These are phyloP conservation scores for Hydractinia echinata DNA, from an alignment of 30 jellyfish, hydroid and myxozoan species.

Conservation along the genomic window DNA sequence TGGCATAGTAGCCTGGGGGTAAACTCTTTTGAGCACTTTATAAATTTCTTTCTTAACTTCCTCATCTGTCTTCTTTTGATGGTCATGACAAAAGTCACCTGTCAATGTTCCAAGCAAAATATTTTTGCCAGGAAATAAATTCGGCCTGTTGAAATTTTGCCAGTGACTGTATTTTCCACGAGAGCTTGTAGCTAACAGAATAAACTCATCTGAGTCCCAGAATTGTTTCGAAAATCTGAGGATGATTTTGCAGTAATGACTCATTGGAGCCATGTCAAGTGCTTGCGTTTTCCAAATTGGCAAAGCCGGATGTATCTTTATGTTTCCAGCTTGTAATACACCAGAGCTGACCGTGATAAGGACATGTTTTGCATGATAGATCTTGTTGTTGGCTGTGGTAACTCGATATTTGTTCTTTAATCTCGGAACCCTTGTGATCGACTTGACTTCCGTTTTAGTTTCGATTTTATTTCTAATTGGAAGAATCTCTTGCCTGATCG, in stretches of 20 bases:
- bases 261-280: slow-evolving; percentile 34
- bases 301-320: slow-evolving; percentile 40
- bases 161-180: slow-evolving; percentile 53
- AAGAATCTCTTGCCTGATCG: too few relatives aligned
- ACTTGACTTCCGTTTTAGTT: too few relatives aligned
- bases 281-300: slow-evolving; percentile 65
- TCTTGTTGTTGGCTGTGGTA: slow-evolving; percentile 21
- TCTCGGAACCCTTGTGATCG: too few relatives aligned
- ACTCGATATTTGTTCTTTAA: not conserved
- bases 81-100: too few relatives aligned
- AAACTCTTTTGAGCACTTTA: too few relatives aligned
- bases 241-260: slow-evolving; percentile 53
- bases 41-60: too few relatives aligned
- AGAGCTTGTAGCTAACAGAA: slow-evolving; percentile 31
- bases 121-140: too few relatives aligned
- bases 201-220: slow-evolving; percentile 61
- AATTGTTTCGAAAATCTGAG: slow-evolving; percentile 42
- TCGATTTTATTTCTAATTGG: too few relatives aligned
- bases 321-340: slow-evolving; percentile 32
- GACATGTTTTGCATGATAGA: slow-evolving; percentile 30
- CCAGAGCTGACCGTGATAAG: slow-evolving; percentile 58
- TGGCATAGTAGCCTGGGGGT: too few relatives aligned
- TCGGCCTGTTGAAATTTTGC: slow-evolving; percentile 42
- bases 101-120: too few relatives aligned
- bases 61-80: too few relatives aligned